phyloP scores from a whole-genome alignment of 2,888 invertebrate species.

The Calliphora vomitoria region DNA sequence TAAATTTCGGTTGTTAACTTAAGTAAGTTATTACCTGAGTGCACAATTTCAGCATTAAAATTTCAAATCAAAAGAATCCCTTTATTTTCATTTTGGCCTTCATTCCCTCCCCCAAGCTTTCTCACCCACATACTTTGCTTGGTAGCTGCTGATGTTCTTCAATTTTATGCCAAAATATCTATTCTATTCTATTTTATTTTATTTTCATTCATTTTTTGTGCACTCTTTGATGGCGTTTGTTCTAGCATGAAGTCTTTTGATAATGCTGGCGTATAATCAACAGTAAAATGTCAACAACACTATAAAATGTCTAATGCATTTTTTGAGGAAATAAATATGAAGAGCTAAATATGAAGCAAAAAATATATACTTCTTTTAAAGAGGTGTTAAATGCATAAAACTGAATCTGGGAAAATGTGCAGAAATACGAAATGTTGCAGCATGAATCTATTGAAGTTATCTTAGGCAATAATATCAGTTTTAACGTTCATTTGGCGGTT shows the following conservation, averaged over 20 bases:
- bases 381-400: slow-evolving; percentile 32
- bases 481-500: too few relatives aligned
- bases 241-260: slow-evolving; percentile 72
- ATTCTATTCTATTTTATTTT: slow-evolving; percentile 9
- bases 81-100: slow-evolving; percentile 27
- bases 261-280: slow-evolving; percentile 71
- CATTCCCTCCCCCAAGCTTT: background rate
- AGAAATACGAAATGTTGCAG: background rate
- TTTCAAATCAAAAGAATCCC: slow-evolving; percentile 62
- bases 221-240: slow-evolving; percentile 60
- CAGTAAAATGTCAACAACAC: slow-evolving; percentile 73
- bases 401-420: slow-evolving; percentile 52
- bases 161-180: slow-evolving; percentile 68
- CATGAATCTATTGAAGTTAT: background rate
- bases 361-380: background rate
- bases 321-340: slow-evolving; percentile 52
- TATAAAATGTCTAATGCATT: slow-evolving; percentile 66
- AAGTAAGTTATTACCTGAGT: slow-evolving; percentile 72
- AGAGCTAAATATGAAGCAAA: slow-evolving; percentile 34
- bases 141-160: slow-evolving; percentile 53
- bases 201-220: slow-evolving; percentile 15
- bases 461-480: too few relatives aligned
- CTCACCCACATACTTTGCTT: background rate
- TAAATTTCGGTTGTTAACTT: slow-evolving; percentile 73
- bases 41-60: slow-evolving; percentile 68